A percentile compares a stretch with the other conserved stretches of the same genome.
These are phyloP conservation scores for Cataglyphis cursor DNA, from an alignment of 2,888 invertebrate species.

Conservation along the genomic window DNA sequence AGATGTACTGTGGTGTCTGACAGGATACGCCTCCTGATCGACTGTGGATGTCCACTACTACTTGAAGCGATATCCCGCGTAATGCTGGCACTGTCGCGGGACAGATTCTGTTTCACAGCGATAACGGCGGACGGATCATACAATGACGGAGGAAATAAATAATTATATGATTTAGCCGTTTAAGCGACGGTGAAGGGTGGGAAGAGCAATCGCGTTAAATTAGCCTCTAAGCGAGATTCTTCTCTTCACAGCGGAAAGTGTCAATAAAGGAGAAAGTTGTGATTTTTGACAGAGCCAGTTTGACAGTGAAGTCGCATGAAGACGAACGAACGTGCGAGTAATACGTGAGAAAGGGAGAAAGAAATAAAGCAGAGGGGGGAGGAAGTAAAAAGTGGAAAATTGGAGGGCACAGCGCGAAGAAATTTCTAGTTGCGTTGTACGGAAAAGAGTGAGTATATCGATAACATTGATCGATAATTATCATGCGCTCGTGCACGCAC, in stretches of 20 bases:
- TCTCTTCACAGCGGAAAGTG: conserved; percentile 18
- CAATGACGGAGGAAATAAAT: conserved; percentile 27
- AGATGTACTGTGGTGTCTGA: conserved; percentile 23
- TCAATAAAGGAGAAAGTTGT: neutral
- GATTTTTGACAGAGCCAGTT: conserved; percentile 15
- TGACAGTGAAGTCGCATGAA: conserved; percentile 28
- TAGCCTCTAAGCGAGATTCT: conserved; percentile 3
- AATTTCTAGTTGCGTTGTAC: neutral
- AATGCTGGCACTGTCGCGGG: conserved; percentile 21
- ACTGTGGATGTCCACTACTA: conserved; percentile 18
- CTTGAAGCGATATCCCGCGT: conserved; percentile 32
- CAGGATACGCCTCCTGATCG: conserved; percentile 27
- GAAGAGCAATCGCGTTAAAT: neutral
- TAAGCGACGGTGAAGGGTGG: conserved; percentile 19
- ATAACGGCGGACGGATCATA: conserved; percentile 3
- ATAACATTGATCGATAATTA: conserved; percentile 64
- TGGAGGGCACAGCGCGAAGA: neutral
- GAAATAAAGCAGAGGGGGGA: neutral
- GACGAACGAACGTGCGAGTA: conserved; percentile 17
- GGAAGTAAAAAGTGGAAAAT: neutral
- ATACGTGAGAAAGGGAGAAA: neutral
- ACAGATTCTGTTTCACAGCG: conserved; percentile 8
- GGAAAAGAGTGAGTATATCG: conserved; percentile 60
- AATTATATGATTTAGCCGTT: conserved; percentile 37
- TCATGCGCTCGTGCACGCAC: conserved; percentile 19